phyloP scores from a whole-genome alignment of 2,888 invertebrate genomes.

The Mesochorus sp. region DNA sequence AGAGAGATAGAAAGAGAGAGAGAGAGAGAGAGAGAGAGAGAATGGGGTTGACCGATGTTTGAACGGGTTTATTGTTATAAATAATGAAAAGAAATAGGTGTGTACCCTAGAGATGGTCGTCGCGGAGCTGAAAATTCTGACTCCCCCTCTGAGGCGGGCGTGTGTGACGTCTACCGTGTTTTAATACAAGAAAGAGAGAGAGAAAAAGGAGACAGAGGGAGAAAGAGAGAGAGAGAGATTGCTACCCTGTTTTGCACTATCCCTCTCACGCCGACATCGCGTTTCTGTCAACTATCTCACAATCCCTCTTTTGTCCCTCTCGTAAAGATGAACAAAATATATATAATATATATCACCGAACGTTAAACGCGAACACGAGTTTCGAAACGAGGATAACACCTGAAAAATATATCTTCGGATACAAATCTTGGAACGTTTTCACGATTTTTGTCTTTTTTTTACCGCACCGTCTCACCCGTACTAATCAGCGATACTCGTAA shows the following conservation, averaged over 20 bases:
- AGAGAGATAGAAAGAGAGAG: background rate
- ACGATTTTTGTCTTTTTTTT: conserved; percentile 3
- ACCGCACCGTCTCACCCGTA: conserved; percentile 37
- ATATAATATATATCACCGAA: background rate
- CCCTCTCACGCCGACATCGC: conserved; percentile 10
- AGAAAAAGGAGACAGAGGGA: too few species aligned
- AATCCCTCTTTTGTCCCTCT: background rate
- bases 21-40: conserved; percentile 3
- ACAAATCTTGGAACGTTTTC: background rate
- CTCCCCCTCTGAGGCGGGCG: background rate
- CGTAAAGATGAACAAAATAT: background rate
- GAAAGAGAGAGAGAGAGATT: too few species aligned
- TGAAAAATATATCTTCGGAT: background rate
- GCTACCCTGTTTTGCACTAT: conserved; percentile 17
- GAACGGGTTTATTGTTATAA: background rate
- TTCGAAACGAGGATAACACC: too few species aligned
- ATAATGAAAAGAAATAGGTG: conserved; percentile 28
- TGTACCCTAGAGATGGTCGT: conserved; percentile 39
- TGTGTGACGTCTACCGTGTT: conserved; percentile 25
- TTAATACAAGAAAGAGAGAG: background rate
- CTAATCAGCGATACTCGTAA: conserved; percentile 52
- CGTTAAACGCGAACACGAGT: too few species aligned
- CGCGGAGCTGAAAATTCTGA: conserved; percentile 42
- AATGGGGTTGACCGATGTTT: conserved; percentile 35
- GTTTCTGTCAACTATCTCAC: conserved; percentile 18